Conservation (phyloP, 2,888 invertebrate genomes). For the Epirrhoe alternata region DNA sequence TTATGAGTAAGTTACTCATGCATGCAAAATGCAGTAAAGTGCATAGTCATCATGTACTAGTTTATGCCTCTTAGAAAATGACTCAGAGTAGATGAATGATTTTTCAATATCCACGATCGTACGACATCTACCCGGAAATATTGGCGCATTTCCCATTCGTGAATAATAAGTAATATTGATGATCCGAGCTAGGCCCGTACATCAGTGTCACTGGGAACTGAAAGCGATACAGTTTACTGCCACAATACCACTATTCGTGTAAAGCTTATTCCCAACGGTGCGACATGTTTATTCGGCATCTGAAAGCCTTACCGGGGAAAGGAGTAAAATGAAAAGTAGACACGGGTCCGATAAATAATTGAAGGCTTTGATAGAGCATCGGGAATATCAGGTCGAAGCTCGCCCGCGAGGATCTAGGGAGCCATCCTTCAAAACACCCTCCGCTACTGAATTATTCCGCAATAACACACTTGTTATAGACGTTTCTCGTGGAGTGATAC, state of each 20-base stretch:
- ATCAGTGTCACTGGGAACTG: conserved; percentile 61
- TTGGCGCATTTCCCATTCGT: conserved; percentile 16
- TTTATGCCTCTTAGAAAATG: too few relatives aligned
- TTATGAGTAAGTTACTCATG: too few relatives aligned
- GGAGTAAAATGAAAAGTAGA: conserved; percentile 85
- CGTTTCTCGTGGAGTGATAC: conserved; percentile 83
- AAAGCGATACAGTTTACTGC: conserved; percentile 65
- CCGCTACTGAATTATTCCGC: conserved; percentile 83
- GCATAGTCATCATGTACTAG: too few relatives aligned
- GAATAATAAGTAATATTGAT: conserved; percentile 30
- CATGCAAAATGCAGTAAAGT: too few relatives aligned
- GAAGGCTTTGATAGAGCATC: conserved; percentile 82
- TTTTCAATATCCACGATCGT: background rate
- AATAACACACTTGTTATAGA: conserved; percentile 85
- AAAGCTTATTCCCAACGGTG: conserved; percentile 71
- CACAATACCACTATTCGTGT: conserved; percentile 67
- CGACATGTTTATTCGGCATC: conserved; percentile 74
- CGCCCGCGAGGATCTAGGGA: conserved; percentile 71
- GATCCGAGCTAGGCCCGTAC: conserved; percentile 51
- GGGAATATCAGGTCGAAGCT: conserved; percentile 76
- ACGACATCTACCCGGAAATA: conserved; percentile 5
- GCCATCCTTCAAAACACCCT: conserved; percentile 80
- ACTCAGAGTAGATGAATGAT: background rate
- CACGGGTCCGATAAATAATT: conserved; percentile 85
- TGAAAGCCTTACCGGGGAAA: conserved; percentile 74